Evolutionary conservation across 2,797 vertebrate species (phyloP).

Genomic region (Anguilla anguilla): DNA sequence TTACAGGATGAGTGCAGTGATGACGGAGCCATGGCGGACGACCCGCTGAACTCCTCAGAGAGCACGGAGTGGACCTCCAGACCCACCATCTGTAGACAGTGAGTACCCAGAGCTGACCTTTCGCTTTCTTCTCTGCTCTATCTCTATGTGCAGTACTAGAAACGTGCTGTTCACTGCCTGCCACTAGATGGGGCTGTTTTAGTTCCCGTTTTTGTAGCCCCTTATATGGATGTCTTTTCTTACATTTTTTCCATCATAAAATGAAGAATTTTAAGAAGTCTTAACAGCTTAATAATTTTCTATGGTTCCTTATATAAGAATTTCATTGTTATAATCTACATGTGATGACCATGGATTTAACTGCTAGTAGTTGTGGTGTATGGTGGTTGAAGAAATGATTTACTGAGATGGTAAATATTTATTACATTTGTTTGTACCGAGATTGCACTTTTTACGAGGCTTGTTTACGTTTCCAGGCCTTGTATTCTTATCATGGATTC

Average conservation of each 20-base stretch:
- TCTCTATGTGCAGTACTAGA: too few species aligned
- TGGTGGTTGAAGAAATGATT: neutral
- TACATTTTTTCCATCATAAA: neutral
- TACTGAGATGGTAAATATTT: neutral
- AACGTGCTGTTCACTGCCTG: neutral
- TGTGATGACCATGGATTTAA: neutral
- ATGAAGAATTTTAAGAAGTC: neutral
- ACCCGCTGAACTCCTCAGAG: constrained; percentile 73
- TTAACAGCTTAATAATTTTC: neutral
- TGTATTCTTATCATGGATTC: constrained; percentile 99
- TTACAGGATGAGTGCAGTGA: constrained; percentile 92
- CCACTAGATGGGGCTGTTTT: constrained; percentile 33
- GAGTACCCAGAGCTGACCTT: constrained; percentile 58
- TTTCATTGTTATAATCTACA: neutral
- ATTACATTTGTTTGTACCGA: neutral
- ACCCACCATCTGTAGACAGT: constrained; percentile 88
- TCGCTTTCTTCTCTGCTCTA: neutral
- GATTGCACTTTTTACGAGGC: neutral
- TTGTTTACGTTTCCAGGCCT: constrained; percentile 71
- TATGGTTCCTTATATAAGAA: too few species aligned
- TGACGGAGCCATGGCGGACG: constrained; percentile 83
- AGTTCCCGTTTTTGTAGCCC: neutral
- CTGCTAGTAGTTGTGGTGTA: neutral
- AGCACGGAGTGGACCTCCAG: constrained; percentile 76
- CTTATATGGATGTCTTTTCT: neutral